Percentiles rank a stretch among this genome's conserved stretches.
Conservation (phyloP, 2,113 vertebrate genomes). For the Corythoichthys intestinalis region DNA sequence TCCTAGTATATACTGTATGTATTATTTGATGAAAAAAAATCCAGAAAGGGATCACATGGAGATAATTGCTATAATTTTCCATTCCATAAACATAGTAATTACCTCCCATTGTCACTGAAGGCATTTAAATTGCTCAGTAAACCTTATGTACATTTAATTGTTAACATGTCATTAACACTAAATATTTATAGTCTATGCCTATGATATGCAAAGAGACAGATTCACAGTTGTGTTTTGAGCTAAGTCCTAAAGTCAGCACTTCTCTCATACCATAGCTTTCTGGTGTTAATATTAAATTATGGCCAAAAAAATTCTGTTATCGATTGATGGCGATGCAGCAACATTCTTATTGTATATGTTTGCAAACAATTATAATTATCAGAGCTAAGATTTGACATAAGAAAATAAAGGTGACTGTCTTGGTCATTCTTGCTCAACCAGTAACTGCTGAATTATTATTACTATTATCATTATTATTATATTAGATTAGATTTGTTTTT, state of each 20-base stretch:
- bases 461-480: too few relatives aligned
- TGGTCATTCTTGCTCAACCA: too few relatives aligned
- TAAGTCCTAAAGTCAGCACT: background rate
- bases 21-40: slow-evolving; percentile 4
- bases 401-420: too few relatives aligned
- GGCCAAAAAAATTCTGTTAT: background rate
- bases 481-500: too few relatives aligned
- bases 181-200: background rate
- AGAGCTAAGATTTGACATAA: too few relatives aligned
- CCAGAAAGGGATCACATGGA: slow-evolving; percentile 10
- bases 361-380: background rate
- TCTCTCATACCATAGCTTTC: background rate
- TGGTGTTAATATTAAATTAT: background rate
- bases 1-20: background rate
- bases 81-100: slow-evolving; percentile 12
- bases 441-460: too few relatives aligned
- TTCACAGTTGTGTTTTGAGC: background rate
- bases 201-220: background rate
- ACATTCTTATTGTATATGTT: background rate
- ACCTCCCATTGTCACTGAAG: slow-evolving; percentile 2
- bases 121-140: slow-evolving; percentile 1
- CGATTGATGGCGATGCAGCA: background rate
- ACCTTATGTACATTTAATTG: background rate
- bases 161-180: background rate
- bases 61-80: slow-evolving; percentile 34